Evolutionary conservation across 37 sponge, comb jelly and placozoan genomes (phyloP).

Genomic region (Trichoplax adhaerens): DNA sequence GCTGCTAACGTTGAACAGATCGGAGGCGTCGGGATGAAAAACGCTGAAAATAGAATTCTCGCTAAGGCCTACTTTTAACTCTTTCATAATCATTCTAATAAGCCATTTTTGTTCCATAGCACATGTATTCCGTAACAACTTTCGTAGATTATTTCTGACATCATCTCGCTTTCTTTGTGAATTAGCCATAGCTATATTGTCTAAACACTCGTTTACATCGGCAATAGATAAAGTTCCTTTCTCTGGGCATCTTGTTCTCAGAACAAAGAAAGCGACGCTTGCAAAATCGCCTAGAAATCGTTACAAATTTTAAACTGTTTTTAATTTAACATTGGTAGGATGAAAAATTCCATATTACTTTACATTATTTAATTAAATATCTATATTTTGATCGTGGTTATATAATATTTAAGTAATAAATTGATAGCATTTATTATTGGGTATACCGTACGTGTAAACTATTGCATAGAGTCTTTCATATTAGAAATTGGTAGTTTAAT

Average conservation of each 20-base stretch:
- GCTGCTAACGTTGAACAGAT: conserved; percentile 69
- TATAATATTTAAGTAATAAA: no score
- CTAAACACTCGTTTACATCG: conserved; percentile 57
- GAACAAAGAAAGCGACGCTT: conserved; percentile 59
- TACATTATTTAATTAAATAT: no score
- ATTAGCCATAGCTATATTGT: conserved; percentile 51
- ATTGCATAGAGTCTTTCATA: no score
- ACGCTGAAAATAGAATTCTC: conserved; percentile 60
- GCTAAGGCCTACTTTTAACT: conserved; percentile 76
- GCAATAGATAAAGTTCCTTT: conserved; percentile 55
- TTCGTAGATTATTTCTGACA: conserved; percentile 49
- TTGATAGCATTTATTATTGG: no score
- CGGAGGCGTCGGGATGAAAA: conserved; percentile 68
- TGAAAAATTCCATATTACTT: no score
- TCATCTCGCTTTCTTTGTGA: conserved; percentile 40
- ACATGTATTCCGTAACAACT: conserved; percentile 56
- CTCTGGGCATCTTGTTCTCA: conserved; percentile 71
- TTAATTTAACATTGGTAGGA: no score
- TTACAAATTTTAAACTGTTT: no score
- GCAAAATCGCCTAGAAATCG: conserved; percentile 84
- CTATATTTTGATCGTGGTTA: no score
- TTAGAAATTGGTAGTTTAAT: no score
- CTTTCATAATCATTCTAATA: conserved; percentile 88
- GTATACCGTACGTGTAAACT: no score
- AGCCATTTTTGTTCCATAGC: conserved; percentile 93